Base-by-base conservation (phyloP, 2,113 vertebrate species). In the Sterna hirundo region DNA sequence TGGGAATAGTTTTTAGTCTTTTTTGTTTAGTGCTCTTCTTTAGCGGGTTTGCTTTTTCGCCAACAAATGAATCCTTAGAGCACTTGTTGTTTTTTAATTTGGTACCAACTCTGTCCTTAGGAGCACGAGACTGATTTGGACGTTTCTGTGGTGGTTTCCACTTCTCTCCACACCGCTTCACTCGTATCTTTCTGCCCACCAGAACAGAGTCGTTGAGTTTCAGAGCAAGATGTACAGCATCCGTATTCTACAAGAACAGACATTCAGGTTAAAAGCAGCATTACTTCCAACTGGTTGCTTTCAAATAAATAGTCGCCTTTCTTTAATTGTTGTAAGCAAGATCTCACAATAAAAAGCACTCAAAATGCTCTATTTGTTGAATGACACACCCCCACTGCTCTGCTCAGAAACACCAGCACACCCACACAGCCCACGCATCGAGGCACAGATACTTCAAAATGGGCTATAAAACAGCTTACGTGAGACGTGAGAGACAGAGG, bases 221-320 rank as follows among this genome's bases (percentile, higher is more conserved):
- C 96, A 99, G 88, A 15, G 99, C 99, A 81, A 99, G 97, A 92
- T 99, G 98, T 30, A 99, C 99, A 3, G 99, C 98, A 90, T 99
- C 99, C 3, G 94, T 95, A 32, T 96, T 98, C 99, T 99, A 91
- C 21, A 91, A 75, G 40, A 62, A 47, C 83, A 91, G 17, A 89
- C 8, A 17, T 2, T 2, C 54, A 3, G 36, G 29, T 86, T 22
- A 55, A 66, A 51, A 42, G n/a, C 23, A 55, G 38, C 15, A 1
- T 17, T 34, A 12, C 49, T 44, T 66, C 36, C 77, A n/a, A 2
- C 0, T 6, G 19, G 25, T 19, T 6, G 19, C 47, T 89, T 82
- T n/a, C 82, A 23, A 69, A 61, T 0, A 0, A 80, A 42, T 0
- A 57, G 18, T 10, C 40, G 27, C 40, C 38, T 25, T 32, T 15